Percentiles rank a stretch among this genome's conserved stretches.
These are phyloP conservation scores for Himalopsyche anomala DNA, from an alignment of 2,888 invertebrate species.

Conservation along the genomic window DNA sequence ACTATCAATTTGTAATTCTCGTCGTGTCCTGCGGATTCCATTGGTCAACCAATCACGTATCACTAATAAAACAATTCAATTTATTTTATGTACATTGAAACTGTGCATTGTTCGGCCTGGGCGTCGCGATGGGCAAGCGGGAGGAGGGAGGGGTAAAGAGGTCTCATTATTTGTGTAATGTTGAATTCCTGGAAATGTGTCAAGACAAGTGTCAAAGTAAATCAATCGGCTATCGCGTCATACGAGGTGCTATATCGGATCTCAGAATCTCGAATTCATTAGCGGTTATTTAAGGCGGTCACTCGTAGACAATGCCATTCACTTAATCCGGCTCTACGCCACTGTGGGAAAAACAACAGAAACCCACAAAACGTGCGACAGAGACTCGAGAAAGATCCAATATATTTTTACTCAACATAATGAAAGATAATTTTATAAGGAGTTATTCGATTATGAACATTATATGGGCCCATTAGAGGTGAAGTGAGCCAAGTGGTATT, in stretches of 20 bases:
- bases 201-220: slow-evolving; percentile 59
- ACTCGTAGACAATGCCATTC: slow-evolving; percentile 22
- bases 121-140: background rate
- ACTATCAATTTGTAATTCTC: slow-evolving; percentile 62
- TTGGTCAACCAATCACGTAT: slow-evolving; percentile 64
- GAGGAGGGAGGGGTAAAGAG: slow-evolving; percentile 49
- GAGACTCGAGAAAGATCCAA: too few species aligned
- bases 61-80: slow-evolving; percentile 65
- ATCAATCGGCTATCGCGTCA: slow-evolving; percentile 56
- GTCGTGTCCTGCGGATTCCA: slow-evolving; percentile 53
- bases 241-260: slow-evolving; percentile 27
- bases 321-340: slow-evolving; percentile 2
- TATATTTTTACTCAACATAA: too few species aligned
- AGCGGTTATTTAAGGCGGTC: slow-evolving; percentile 27
- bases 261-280: slow-evolving; percentile 9
- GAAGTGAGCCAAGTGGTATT: too few species aligned
- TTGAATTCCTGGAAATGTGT: slow-evolving; percentile 61
- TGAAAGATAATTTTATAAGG: too few species aligned
- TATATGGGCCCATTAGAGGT: too few species aligned
- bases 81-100: slow-evolving; percentile 64
- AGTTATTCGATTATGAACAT: too few species aligned
- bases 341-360: background rate
- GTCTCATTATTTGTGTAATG: slow-evolving; percentile 53
- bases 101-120: slow-evolving; percentile 62
- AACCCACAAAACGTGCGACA: too few species aligned